phyloP scores from a whole-genome alignment of 2,113 vertebrate species.

The Pholis gunnellus region DNA sequence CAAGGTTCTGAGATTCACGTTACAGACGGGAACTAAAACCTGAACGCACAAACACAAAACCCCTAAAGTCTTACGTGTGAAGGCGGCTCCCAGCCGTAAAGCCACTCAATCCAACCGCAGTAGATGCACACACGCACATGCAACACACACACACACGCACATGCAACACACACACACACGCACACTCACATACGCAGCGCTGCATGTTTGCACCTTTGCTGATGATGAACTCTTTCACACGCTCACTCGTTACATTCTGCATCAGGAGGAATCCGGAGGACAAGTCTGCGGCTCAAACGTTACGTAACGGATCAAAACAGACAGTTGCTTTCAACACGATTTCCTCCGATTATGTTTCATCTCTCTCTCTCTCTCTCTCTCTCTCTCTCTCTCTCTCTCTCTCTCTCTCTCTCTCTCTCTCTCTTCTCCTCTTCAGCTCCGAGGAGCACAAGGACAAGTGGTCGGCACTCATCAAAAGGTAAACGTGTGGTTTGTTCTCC shows the following conservation, averaged over 20 bases:
- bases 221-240: background rate
- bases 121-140: background rate
- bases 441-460: constrained; percentile 92
- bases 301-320: constrained; percentile 30
- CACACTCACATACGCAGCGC: background rate
- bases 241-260: background rate
- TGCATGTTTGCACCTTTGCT: constrained; percentile 27
- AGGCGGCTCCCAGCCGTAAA: constrained; percentile 36
- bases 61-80: constrained; percentile 17
- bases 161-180: too few relatives aligned
- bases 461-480: constrained; percentile 92
- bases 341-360: constrained; percentile 39
- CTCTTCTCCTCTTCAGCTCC: constrained; percentile 81
- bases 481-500: background rate
- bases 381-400: background rate
- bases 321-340: constrained; percentile 8
- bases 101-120: constrained; percentile 11
- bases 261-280: constrained; percentile 41
- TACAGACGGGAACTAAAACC: constrained; percentile 14
- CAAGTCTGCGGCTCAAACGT: constrained; percentile 34
- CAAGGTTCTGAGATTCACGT: constrained; percentile 40
- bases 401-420: constrained; percentile 11
- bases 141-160: background rate
- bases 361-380: constrained; percentile 10
- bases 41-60: constrained; percentile 28